Percentiles rank a stretch among this genome's conserved stretches.
Evolutionary conservation across 2,888 invertebrate genomes (phyloP).

Genomic region (Stenoptilia bipunctidactyla): DNA sequence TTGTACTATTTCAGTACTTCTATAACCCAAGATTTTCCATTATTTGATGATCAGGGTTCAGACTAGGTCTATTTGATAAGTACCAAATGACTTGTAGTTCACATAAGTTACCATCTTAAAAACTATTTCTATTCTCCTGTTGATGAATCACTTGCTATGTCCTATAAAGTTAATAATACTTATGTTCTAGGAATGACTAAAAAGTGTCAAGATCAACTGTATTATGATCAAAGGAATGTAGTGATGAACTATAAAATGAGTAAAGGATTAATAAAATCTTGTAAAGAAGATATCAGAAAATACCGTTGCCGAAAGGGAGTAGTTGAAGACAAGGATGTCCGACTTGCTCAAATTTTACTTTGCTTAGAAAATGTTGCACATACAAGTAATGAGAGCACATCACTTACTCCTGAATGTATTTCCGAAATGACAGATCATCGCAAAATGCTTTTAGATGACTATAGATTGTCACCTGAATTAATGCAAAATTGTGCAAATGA

Average conservation of each 20-base stretch:
- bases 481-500: slow-evolving; percentile 89
- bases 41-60: no score
- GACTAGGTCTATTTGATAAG: no score
- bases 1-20: no score
- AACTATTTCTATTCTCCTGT: not conserved
- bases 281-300: slow-evolving; percentile 89
- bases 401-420: slow-evolving; percentile 83
- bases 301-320: slow-evolving; percentile 88
- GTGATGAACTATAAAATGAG: slow-evolving; percentile 92
- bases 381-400: slow-evolving; percentile 80
- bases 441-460: slow-evolving; percentile 92
- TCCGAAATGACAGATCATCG: slow-evolving; percentile 93
- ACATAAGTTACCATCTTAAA: no score
- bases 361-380: slow-evolving; percentile 87
- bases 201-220: slow-evolving; percentile 85
- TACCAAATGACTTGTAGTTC: no score
- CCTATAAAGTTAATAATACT: no score
- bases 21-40: no score
- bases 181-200: slow-evolving; percentile 59
- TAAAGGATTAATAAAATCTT: slow-evolving; percentile 88
- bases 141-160: no score
- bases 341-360: slow-evolving; percentile 89
- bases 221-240: slow-evolving; percentile 88
- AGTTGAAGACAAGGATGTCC: slow-evolving; percentile 85
- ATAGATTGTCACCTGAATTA: slow-evolving; percentile 92